Conservation (phyloP, 1,140 invertebrate genomes). For the Monochamus saltuarius region DNA sequence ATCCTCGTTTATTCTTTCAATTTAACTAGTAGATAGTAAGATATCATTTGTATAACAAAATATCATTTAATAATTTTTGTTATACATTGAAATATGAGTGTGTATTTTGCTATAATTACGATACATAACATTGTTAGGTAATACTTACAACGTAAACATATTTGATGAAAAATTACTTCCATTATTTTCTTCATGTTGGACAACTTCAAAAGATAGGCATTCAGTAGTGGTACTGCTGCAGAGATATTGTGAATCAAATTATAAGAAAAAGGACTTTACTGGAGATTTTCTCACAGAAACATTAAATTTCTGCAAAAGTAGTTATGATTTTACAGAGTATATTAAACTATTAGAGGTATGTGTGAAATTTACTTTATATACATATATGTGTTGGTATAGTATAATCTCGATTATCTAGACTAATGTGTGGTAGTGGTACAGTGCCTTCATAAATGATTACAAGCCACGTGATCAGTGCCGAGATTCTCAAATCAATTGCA, state of each 20-base stretch:
- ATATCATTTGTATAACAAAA: not conserved
- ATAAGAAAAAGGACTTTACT: constrained; percentile 22
- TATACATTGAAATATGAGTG: not conserved
- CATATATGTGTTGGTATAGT: too few species aligned
- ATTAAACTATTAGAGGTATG: constrained; percentile 35
- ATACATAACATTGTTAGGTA: constrained; percentile 14
- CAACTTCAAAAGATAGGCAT: constrained; percentile 32
- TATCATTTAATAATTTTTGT: constrained; percentile 11
- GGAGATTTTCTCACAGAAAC: constrained; percentile 23
- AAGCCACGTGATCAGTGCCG: too few species aligned
- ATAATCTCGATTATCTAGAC: too few species aligned
- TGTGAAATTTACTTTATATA: constrained; percentile 10
- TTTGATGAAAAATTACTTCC: constrained; percentile 41
- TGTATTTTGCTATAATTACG: too few species aligned
- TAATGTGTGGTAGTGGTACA: too few species aligned
- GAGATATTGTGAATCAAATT: constrained; percentile 37
- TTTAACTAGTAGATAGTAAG: not conserved
- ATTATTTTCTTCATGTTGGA: constrained; percentile 36
- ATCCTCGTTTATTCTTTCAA: too few species aligned
- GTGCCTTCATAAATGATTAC: too few species aligned
- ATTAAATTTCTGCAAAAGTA: constrained; percentile 29
- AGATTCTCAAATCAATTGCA: too few species aligned
- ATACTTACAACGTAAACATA: constrained; percentile 30
- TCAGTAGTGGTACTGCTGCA: constrained; percentile 39
- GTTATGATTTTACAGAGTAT: constrained; percentile 31